A percentile compares a stretch with the other conserved stretches of the same genome.
Conservation (phyloP, 2,888 invertebrate species). For the Scaeva pyrastri region DNA sequence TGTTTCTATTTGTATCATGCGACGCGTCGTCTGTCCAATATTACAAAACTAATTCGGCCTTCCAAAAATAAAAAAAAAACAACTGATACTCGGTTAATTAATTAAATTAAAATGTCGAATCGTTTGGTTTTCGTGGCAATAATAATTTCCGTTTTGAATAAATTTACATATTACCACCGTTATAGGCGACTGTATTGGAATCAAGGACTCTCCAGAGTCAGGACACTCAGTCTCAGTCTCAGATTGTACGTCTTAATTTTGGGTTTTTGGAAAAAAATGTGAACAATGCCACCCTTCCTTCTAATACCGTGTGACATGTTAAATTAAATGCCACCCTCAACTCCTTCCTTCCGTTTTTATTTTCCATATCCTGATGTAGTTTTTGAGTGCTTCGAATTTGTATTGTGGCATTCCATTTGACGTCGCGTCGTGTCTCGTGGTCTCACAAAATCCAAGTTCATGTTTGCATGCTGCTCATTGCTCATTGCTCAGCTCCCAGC, state of each 20-base stretch:
- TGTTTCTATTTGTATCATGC: too few relatives aligned
- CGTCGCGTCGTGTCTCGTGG: too few relatives aligned
- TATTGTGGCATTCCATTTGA: slow-evolving; percentile 35
- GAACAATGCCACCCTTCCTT: slow-evolving; percentile 60
- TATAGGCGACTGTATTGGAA: too few relatives aligned
- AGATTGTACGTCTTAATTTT: slow-evolving; percentile 36
- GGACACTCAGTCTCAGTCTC: slow-evolving; percentile 1
- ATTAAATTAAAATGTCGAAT: slow-evolving; percentile 72
- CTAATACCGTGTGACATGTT: slow-evolving; percentile 72
- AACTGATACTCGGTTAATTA: slow-evolving; percentile 70
- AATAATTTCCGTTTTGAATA: slow-evolving; percentile 75
- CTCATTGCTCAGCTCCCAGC: not conserved
- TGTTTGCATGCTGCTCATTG: slow-evolving; percentile 56
- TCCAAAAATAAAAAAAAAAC: slow-evolving; percentile 28
- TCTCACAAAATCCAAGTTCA: slow-evolving; percentile 8
- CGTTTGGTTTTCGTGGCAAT: slow-evolving; percentile 73
- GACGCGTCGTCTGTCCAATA: slow-evolving; percentile 43
- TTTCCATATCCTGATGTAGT: not conserved
- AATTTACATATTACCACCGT: slow-evolving; percentile 58
- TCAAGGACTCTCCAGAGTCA: not conserved
- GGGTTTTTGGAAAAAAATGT: slow-evolving; percentile 47
- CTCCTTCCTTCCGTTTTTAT: not conserved
- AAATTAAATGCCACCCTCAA: slow-evolving; percentile 62
- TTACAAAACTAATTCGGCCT: slow-evolving; percentile 2
- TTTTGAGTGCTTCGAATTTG: not conserved